These are phyloP conservation scores for Harpalus rubripes DNA, from an alignment of 2,888 invertebrate genomes.

Conservation along the genomic window DNA sequence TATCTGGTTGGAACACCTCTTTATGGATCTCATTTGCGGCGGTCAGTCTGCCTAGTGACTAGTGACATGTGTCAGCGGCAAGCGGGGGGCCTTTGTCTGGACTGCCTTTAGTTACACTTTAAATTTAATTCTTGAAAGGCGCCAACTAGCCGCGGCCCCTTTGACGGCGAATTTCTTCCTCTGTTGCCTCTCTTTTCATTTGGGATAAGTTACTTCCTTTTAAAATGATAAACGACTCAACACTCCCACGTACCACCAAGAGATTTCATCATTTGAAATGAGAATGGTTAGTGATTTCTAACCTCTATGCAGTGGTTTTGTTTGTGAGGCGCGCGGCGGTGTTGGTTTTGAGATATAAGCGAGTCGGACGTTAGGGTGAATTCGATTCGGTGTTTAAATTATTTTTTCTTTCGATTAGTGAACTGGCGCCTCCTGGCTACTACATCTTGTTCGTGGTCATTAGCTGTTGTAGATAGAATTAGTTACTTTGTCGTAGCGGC, in stretches of 20 bases:
- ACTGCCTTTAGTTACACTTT: slow-evolving; percentile 69
- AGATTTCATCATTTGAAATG: slow-evolving; percentile 25
- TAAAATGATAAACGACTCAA: slow-evolving; percentile 66
- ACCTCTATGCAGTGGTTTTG: background rate
- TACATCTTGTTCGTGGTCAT: slow-evolving; percentile 62
- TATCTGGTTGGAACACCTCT: slow-evolving; percentile 64
- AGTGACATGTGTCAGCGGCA: slow-evolving; percentile 71
- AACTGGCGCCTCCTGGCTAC: slow-evolving; percentile 64
- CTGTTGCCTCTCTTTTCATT: slow-evolving; percentile 40
- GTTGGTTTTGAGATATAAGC: slow-evolving; percentile 64
- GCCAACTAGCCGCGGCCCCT: slow-evolving; percentile 70
- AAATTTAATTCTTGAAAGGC: slow-evolving; percentile 71
- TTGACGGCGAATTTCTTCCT: slow-evolving; percentile 67
- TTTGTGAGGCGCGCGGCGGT: slow-evolving; percentile 52
- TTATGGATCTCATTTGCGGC: slow-evolving; percentile 60
- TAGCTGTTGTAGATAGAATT: slow-evolving; percentile 52
- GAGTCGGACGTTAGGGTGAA: slow-evolving; percentile 58
- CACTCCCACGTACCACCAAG: slow-evolving; percentile 63
- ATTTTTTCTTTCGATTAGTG: slow-evolving; percentile 66
- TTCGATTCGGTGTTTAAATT: slow-evolving; percentile 67
- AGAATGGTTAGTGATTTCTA: background rate
- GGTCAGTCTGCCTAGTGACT: slow-evolving; percentile 38
- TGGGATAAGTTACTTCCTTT: slow-evolving; percentile 67
- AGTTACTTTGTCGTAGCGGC: slow-evolving; percentile 57
- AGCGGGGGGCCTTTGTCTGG: slow-evolving; percentile 68